Conservation (phyloP, 2,888 invertebrate species). For the Auanema sp. region DNA sequence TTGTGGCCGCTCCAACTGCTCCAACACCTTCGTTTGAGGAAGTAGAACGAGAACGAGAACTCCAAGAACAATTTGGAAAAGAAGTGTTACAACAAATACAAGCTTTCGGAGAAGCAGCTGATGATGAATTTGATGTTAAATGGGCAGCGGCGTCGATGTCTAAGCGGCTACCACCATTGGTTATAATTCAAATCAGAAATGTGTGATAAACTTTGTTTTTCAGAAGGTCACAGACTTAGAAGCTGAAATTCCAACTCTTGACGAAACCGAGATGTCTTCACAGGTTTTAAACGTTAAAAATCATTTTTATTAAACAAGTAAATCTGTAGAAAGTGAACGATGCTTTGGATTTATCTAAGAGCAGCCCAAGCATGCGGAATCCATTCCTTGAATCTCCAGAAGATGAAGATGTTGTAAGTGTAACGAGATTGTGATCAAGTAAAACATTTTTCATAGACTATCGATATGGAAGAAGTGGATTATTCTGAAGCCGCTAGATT, state of each 20-base stretch:
- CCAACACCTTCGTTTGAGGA: conserved; percentile 50
- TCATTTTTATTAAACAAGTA: background rate
- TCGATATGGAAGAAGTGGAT: conserved; percentile 52
- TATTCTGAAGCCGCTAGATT: conserved; percentile 26
- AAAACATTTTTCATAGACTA: conserved; percentile 25
- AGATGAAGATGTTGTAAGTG: conserved; percentile 49
- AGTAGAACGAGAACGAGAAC: conserved; percentile 51
- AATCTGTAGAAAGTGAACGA: conserved; percentile 4
- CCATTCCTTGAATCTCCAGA: conserved; percentile 56
- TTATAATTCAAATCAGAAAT: background rate
- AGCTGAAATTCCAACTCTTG: background rate
- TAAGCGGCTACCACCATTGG: too few relatives aligned
- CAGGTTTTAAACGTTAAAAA: background rate
- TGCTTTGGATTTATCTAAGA: conserved; percentile 11
- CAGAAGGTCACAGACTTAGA: background rate
- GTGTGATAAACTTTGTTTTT: conserved; percentile 1
- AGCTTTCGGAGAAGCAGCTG: conserved; percentile 62
- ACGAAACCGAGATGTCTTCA: background rate
- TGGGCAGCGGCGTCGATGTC: conserved; percentile 47
- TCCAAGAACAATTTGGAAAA: conserved; percentile 50
- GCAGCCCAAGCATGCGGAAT: conserved; percentile 28
- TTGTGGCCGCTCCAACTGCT: conserved; percentile 60
- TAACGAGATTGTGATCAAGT: background rate
- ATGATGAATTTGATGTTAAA: conserved; percentile 63
- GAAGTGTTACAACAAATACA: conserved; percentile 53